Conservation (phyloP, 2,888 invertebrate species). For the Agriotes lineatus region DNA sequence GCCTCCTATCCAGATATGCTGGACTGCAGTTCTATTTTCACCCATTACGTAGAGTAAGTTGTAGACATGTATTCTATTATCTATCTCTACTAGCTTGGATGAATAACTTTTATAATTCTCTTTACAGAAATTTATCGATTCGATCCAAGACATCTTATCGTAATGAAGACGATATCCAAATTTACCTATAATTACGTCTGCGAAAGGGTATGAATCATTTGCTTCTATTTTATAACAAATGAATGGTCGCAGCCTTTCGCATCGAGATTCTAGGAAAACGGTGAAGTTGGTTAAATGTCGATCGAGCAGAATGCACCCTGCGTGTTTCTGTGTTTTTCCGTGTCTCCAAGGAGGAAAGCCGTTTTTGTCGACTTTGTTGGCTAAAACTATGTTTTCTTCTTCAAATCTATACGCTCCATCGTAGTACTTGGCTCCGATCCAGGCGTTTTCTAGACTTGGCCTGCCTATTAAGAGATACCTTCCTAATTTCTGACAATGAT, state of each 20-base stretch:
- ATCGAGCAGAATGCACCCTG: constrained; percentile 68
- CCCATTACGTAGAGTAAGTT: constrained; percentile 27
- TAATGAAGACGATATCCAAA: constrained; percentile 9
- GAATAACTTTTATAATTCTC: background rate
- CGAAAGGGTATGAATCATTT: too few relatives aligned
- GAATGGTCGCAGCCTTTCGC: constrained; percentile 69
- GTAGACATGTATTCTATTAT: background rate
- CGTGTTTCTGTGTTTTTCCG: constrained; percentile 53
- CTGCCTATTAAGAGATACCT: too few relatives aligned
- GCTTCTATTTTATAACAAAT: constrained; percentile 63
- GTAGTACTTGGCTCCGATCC: too few relatives aligned
- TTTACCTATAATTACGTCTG: constrained; percentile 4
- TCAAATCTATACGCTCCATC: too few relatives aligned
- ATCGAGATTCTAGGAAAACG: constrained; percentile 67
- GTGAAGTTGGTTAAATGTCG: constrained; percentile 65
- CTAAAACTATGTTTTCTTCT: too few relatives aligned
- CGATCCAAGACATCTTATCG: background rate
- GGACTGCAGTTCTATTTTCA: constrained; percentile 22
- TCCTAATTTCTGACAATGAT: too few relatives aligned
- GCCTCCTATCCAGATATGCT: constrained; percentile 33
- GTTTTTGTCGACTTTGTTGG: too few relatives aligned
- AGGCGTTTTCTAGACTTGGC: too few relatives aligned
- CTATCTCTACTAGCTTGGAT: background rate
- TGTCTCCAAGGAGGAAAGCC: constrained; percentile 34
- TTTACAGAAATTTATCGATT: background rate